Evolutionary conservation across 2,797 vertebrate species (phyloP).

Genomic region (Otolemur crassicaudatus): DNA sequence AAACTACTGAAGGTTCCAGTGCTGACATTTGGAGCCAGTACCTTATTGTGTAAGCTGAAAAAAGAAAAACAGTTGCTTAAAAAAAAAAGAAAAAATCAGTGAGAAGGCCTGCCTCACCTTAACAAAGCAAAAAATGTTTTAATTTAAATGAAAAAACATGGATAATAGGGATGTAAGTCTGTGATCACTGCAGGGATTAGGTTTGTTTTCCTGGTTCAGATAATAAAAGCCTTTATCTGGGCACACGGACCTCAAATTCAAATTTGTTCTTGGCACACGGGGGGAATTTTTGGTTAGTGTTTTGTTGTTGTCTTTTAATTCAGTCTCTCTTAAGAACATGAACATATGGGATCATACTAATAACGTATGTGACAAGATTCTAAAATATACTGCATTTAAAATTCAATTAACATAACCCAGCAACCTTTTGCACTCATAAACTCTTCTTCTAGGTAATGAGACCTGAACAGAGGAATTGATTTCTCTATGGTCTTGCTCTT

Average conservation of each 20-base stretch:
- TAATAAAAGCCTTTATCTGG: slow-evolving; percentile 15
- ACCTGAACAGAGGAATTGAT: not conserved
- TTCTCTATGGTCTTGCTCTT: slow-evolving; percentile 4
- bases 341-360: slow-evolving; percentile 12
- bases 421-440: not conserved
- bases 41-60: not conserved
- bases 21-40: not conserved
- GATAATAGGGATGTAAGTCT: not conserved
- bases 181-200: not conserved
- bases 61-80: slow-evolving; percentile 24
- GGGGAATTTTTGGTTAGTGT: not conserved
- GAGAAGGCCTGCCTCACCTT: not conserved
- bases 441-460: not conserved
- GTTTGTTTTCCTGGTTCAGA: not conserved
- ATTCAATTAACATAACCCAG: slow-evolving; percentile 3
- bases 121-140: slow-evolving; percentile 16
- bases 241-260: slow-evolving; percentile 27
- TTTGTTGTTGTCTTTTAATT: slow-evolving; percentile 52
- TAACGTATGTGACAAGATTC: slow-evolving; percentile 25
- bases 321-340: slow-evolving; percentile 8
- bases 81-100: slow-evolving; percentile 1
- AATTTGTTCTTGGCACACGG: not conserved
- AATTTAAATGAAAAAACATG: slow-evolving; percentile 7
- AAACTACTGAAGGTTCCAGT: not conserved
- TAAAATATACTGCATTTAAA: slow-evolving; percentile 42